phyloP scores from a whole-genome alignment of 1,140 invertebrate genomes.

The Hormaphis cornu region DNA sequence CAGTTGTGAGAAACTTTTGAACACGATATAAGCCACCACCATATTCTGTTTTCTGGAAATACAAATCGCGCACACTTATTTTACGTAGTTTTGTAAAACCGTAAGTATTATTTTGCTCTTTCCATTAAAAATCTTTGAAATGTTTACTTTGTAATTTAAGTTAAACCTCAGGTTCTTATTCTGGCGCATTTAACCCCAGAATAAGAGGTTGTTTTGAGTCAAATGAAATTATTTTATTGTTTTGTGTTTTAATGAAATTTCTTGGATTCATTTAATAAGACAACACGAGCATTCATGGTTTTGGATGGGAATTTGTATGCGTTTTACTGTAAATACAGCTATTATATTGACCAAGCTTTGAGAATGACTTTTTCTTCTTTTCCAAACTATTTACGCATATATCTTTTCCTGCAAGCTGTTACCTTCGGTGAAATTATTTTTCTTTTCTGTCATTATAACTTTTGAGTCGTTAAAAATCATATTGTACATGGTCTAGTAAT shows the following conservation, averaged over 20 bases:
- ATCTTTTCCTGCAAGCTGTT: constrained; percentile 15
- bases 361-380: not conserved
- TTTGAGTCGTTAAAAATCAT: constrained; percentile 15
- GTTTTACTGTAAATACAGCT: not conserved
- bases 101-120: too few relatives aligned
- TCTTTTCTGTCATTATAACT: constrained; percentile 2
- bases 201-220: too few relatives aligned
- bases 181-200: too few relatives aligned
- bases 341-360: not conserved
- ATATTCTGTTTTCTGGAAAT: too few relatives aligned
- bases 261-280: not conserved
- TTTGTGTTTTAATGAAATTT: not conserved
- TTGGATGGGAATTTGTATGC: not conserved
- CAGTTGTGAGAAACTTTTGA: too few relatives aligned
- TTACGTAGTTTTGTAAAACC: too few relatives aligned
- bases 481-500: constrained; percentile 19
- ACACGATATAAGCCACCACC: too few relatives aligned
- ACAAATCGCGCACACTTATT: too few relatives aligned
- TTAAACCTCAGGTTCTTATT: not conserved
- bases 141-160: too few relatives aligned
- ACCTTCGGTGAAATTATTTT: not conserved
- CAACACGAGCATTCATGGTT: not conserved
- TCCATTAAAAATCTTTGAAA: too few relatives aligned
- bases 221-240: too few relatives aligned
- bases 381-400: not conserved